A percentile compares a stretch with the other conserved stretches of the same genome.
Conservation (phyloP, 2,797 vertebrate species). For the Trematomus bernacchii region DNA sequence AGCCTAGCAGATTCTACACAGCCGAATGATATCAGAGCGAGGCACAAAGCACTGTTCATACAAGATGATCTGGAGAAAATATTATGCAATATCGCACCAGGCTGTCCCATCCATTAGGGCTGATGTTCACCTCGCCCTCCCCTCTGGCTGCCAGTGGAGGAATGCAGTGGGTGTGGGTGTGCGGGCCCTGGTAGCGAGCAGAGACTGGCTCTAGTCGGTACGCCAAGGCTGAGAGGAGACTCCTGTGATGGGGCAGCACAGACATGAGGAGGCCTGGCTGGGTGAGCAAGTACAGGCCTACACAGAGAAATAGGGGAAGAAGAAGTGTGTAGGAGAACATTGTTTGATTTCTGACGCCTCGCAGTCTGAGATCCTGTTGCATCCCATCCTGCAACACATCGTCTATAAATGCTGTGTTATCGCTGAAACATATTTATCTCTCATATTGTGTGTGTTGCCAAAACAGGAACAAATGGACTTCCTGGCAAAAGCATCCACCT, state of each 20-base stretch:
- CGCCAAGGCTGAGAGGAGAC: slow-evolving; percentile 53
- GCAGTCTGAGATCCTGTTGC: slow-evolving; percentile 34
- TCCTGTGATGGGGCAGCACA: slow-evolving; percentile 45
- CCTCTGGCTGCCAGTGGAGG: slow-evolving; percentile 61
- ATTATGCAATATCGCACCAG: slow-evolving; percentile 23
- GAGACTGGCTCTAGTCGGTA: slow-evolving; percentile 77
- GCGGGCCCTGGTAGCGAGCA: slow-evolving; percentile 64
- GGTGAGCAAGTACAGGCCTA: slow-evolving; percentile 59
- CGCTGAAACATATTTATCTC: slow-evolving; percentile 13
- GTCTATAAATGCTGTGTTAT: slow-evolving; percentile 32
- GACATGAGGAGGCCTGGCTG: slow-evolving; percentile 44
- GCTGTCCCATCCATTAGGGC: slow-evolving; percentile 44
- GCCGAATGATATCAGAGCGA: slow-evolving; percentile 36
- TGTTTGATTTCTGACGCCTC: slow-evolving; percentile 38
- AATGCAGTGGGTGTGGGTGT: slow-evolving; percentile 71
- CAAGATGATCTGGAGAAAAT: slow-evolving; percentile 47
- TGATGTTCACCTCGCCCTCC: slow-evolving; percentile 57
- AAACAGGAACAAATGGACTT: slow-evolving; percentile 22
- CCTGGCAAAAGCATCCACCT: not conserved
- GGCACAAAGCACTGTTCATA: slow-evolving; percentile 18
- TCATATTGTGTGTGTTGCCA: not conserved
- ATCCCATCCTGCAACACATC: slow-evolving; percentile 43
- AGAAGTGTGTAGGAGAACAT: slow-evolving; percentile 15
- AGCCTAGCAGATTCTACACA: slow-evolving; percentile 47
- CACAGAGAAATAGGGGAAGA: slow-evolving; percentile 11